These are phyloP conservation scores for Haliclystus octoradiatus DNA, from an alignment of 30 jellyfish, hydroid and myxozoan species.

Conservation along the genomic window DNA sequence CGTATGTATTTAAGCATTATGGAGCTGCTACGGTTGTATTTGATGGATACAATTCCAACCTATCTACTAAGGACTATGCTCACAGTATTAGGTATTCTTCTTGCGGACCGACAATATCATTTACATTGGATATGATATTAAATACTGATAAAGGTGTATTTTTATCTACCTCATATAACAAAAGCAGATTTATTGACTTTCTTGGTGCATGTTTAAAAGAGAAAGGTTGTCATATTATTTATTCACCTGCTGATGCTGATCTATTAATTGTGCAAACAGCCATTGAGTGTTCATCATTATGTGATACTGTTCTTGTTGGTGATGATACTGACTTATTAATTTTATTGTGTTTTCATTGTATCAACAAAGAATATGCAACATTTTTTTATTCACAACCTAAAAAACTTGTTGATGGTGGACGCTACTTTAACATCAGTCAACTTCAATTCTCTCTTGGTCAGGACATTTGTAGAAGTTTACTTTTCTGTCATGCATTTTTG, in stretches of 20 bases:
- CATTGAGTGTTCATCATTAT: conserved; percentile 1
- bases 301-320: neutral
- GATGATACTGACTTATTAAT: conserved; percentile 21
- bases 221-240: conserved; percentile 1
- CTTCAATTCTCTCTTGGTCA: conserved; percentile 1
- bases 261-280: conserved; percentile 14
- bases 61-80: too few relatives aligned
- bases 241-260: conserved; percentile 31
- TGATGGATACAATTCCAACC: conserved; percentile 37
- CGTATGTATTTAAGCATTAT: conserved; percentile 7
- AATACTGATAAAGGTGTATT: too few relatives aligned
- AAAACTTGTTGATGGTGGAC: conserved; percentile 1
- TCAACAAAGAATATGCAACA: conserved; percentile 1
- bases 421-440: conserved; percentile 26
- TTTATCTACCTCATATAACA: too few relatives aligned
- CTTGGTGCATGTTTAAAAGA: too few relatives aligned
- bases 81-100: too few relatives aligned
- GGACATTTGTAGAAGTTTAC: conserved; percentile 1
- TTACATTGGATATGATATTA: too few relatives aligned
- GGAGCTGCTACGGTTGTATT: conserved; percentile 6
- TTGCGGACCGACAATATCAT: too few relatives aligned
- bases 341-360: conserved; percentile 7
- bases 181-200: too few relatives aligned
- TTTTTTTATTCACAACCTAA: conserved; percentile 8
- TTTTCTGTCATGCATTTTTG: conserved; percentile 15